Evolutionary conservation across 2,888 invertebrate genomes (phyloP).

Genomic region (Gibbula magus): DNA sequence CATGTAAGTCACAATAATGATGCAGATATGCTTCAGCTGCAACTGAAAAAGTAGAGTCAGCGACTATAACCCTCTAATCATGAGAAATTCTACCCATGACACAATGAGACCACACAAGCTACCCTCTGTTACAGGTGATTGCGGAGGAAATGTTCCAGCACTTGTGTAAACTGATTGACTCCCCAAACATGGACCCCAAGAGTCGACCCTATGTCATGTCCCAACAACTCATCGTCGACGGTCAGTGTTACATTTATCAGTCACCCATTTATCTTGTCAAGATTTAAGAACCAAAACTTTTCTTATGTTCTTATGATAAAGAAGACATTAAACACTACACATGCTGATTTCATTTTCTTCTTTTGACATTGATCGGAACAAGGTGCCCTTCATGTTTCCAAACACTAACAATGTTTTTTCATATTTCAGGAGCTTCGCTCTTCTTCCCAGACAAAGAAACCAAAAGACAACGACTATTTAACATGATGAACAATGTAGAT

Average conservation of each 20-base stretch:
- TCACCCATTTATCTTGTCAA: neutral
- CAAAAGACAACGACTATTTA: conserved; percentile 69
- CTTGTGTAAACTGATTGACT: conserved; percentile 64
- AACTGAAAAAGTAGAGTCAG: too few relatives aligned
- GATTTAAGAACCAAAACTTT: too few relatives aligned
- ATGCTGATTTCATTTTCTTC: too few relatives aligned
- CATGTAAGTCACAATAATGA: too few relatives aligned
- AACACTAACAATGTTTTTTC: neutral
- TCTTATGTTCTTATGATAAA: too few relatives aligned
- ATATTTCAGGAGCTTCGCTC: conserved; percentile 67
- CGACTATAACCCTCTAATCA: too few relatives aligned
- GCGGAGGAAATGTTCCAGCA: conserved; percentile 67
- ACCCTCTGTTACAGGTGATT: conserved; percentile 47
- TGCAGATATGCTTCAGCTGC: too few relatives aligned
- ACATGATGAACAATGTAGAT: conserved; percentile 70
- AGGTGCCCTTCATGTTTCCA: too few relatives aligned
- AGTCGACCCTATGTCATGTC: conserved; percentile 54
- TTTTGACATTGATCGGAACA: too few relatives aligned
- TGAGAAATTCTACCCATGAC: too few relatives aligned
- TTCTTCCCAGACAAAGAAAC: conserved; percentile 74
- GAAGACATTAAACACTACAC: too few relatives aligned
- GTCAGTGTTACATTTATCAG: conserved; percentile 46
- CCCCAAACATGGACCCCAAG: conserved; percentile 39
- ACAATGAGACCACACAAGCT: too few relatives aligned
- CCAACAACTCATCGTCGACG: conserved; percentile 70